Percentiles rank a stretch among this genome's conserved stretches.
Evolutionary conservation across 2,888 invertebrate species (phyloP).

Genomic region (Rapana venosa): DNA sequence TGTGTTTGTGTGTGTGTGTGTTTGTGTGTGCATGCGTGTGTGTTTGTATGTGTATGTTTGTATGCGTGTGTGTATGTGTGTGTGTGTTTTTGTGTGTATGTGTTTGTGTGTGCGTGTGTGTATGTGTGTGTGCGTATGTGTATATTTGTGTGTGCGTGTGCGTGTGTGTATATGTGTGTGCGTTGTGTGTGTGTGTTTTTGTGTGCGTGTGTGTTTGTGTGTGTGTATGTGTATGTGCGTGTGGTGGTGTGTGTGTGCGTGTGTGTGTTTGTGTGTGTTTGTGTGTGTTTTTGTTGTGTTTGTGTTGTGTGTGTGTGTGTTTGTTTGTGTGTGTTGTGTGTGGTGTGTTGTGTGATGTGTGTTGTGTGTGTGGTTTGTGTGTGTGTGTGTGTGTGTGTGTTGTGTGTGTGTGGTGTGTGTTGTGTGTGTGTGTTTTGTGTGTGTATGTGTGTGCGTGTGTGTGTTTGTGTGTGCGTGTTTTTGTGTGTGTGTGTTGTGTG

Average conservation of each 20-base stretch:
- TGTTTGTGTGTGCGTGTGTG: conserved; percentile 4
- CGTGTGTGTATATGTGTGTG: not conserved
- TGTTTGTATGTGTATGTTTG: too few relatives aligned
- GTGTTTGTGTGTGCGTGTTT: too few relatives aligned
- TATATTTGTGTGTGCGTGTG: not conserved
- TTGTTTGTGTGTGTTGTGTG: not conserved
- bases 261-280: conserved; percentile 1
- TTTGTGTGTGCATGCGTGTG: too few relatives aligned
- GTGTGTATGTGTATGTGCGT: not conserved
- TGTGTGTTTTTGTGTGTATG: too few relatives aligned
- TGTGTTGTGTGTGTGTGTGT: not conserved
- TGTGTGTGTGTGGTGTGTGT: conserved; percentile 1
- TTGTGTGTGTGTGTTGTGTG: too few relatives aligned
- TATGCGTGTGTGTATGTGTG: too few relatives aligned
- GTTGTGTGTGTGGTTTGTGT: not conserved
- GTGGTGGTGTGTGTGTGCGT: not conserved
- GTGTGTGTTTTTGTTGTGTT: not conserved
- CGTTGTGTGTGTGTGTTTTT: not conserved
- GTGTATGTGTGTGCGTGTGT: too few relatives aligned
- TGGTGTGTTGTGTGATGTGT: too few relatives aligned
- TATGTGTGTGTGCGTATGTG: conserved; percentile 1
- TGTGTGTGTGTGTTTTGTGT: too few relatives aligned
- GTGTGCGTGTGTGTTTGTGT: not conserved
- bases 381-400: not conserved
- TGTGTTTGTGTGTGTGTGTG: too few relatives aligned